Base-by-base conservation (phyloP, 2,888 invertebrate species). In the Hemithea aestivaria region DNA sequence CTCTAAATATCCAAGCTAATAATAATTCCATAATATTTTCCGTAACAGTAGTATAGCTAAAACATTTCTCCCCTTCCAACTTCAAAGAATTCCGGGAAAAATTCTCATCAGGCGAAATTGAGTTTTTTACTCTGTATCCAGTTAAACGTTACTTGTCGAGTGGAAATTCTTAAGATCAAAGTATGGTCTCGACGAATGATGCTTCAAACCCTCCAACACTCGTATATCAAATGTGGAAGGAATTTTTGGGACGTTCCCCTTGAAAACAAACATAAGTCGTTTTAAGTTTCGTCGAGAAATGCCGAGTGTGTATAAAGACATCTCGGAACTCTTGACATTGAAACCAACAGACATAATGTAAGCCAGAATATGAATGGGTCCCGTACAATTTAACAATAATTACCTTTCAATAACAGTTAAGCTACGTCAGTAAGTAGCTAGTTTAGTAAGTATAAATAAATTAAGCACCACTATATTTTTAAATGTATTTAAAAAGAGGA, bases 91-190 rank as follows among this genome's bases (percentile, higher is more conserved):
- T 45, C 27, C 31, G 39, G 41, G 47, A 49, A 51, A 58, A 59
- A 48, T 52, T 56, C 51, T 56, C 50, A 54, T 58, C 48, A 56
- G 48, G 45, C 37, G 44, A 63, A 56, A 67, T 62, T 58, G 54
- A 48, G 40, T 55, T 56, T 60, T 51, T 48, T 27, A 48, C 52
- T 53, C 45, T 42, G 45, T 52, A 37, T 45, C 35, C 21, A 34
- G 42, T 27, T 36, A 51, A 56, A 55, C 56, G 48, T 53, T 47
- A 47, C 33, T 27, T 36, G 28, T 29, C 10, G 35, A 40, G 53
- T 41, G 45, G 44, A 49, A 48, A 45, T 38, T 38, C 35, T 30
- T 30, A 28, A 53, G 45, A 56, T 58, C 57, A 56, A 58, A 56
- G 56, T 26, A 42, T 45, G 37, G 35, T 27, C 27, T 29, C 16